A percentile compares a stretch with the other conserved stretches of the same genome.
phyloP scores from a whole-genome alignment of 2,113 vertebrate species.

The Paradoxurus hermaphroditus region DNA sequence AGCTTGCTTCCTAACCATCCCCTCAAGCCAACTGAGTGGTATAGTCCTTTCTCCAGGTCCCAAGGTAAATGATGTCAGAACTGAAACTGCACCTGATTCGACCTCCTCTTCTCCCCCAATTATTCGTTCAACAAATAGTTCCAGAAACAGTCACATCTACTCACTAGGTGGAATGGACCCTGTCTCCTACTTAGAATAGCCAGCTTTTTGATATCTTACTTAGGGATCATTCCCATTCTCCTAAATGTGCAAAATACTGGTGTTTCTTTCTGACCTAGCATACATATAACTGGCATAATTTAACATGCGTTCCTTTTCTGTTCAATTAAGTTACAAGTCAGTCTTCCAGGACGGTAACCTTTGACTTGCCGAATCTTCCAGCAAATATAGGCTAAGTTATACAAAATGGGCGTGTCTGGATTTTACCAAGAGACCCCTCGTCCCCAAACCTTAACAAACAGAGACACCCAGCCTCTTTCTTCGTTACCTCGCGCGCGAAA shows the following conservation, averaged over 20 bases:
- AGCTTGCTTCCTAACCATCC: neutral
- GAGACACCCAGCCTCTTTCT: conserved; percentile 28
- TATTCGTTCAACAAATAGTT: neutral
- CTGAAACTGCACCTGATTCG: neutral
- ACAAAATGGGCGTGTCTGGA: conserved; percentile 54
- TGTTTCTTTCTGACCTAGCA: neutral
- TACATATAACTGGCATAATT: neutral
- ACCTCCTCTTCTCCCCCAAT: neutral
- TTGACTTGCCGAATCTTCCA: conserved; percentile 30
- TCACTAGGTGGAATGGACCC: neutral
- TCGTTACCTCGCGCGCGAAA: neutral
- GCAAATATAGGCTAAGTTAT: conserved; percentile 53
- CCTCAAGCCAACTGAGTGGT: neutral
- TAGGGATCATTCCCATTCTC: neutral
- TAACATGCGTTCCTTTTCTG: neutral
- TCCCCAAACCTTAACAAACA: neutral
- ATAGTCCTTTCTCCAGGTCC: neutral
- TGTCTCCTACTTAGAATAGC: neutral
- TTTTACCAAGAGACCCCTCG: neutral
- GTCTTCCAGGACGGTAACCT: neutral
- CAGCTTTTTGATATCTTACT: neutral
- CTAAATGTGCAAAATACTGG: neutral
- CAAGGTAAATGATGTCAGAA: conserved; percentile 10
- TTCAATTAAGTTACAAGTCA: conserved; percentile 15
- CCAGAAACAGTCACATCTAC: neutral